A percentile compares a stretch with the other conserved stretches of the same genome.
Evolutionary conservation across 2,797 vertebrate species (phyloP).

Genomic region (Pelochelys cantorii): DNA sequence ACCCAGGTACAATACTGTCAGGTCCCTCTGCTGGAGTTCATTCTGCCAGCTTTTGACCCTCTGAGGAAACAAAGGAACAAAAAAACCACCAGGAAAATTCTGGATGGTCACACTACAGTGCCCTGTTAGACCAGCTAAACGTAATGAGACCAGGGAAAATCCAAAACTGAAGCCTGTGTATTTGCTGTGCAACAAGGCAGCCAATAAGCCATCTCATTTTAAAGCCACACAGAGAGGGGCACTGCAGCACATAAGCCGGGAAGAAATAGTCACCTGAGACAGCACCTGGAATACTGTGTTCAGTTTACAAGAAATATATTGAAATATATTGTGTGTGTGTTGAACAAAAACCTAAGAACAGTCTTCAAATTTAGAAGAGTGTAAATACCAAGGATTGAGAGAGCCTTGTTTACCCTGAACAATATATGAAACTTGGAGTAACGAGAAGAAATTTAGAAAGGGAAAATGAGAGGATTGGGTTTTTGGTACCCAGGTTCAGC

Average conservation of each 20-base stretch:
- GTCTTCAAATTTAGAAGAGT: neutral
- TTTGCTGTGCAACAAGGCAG: neutral
- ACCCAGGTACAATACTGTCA: neutral
- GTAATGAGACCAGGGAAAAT: neutral
- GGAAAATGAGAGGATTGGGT: neutral
- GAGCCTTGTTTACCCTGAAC: no score
- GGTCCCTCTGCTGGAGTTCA: neutral
- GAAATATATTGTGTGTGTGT: neutral
- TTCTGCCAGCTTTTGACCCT: neutral
- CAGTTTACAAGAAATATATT: neutral
- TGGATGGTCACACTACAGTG: neutral
- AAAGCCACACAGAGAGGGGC: neutral
- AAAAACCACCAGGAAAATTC: neutral
- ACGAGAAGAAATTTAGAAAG: neutral
- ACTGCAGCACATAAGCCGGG: neutral
- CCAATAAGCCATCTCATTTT: neutral
- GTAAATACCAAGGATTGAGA: neutral
- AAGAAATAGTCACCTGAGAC: neutral
- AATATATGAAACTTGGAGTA: neutral
- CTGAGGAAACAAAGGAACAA: neutral
- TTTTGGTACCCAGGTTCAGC: neutral
- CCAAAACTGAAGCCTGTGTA: neutral
- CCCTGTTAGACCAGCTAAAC: neutral
- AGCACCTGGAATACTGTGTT: neutral
- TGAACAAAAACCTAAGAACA: neutral